These are phyloP conservation scores for Miltochrista miniata DNA, from an alignment of 2,888 invertebrate species.

Conservation along the genomic window DNA sequence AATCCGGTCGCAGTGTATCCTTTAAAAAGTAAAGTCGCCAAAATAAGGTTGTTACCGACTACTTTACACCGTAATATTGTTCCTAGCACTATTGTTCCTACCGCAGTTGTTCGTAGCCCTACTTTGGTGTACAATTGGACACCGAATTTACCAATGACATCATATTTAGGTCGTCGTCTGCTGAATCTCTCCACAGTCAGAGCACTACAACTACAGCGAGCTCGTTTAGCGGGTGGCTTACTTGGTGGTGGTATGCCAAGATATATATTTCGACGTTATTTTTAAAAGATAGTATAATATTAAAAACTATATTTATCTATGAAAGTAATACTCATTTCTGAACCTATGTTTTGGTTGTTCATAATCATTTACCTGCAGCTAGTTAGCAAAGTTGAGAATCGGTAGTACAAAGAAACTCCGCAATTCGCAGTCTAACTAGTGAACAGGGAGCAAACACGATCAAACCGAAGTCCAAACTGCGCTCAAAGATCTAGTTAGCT, in stretches of 20 bases:
- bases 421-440: slow-evolving; percentile 75
- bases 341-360: slow-evolving; percentile 36
- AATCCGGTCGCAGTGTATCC: not conserved
- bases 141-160: slow-evolving; percentile 8
- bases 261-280: slow-evolving; percentile 8
- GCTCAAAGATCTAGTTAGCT: slow-evolving; percentile 80
- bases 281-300: slow-evolving; percentile 18
- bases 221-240: slow-evolving; percentile 9
- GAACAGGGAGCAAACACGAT: slow-evolving; percentile 70
- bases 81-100: slow-evolving; percentile 8
- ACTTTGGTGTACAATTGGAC: not conserved
- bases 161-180: slow-evolving; percentile 12
- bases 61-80: slow-evolving; percentile 2
- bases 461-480: slow-evolving; percentile 73
- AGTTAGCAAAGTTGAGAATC: slow-evolving; percentile 73
- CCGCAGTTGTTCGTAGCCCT: slow-evolving; percentile 10
- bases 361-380: slow-evolving; percentile 64
- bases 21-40: slow-evolving; percentile 5
- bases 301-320: slow-evolving; percentile 11
- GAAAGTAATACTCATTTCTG: slow-evolving; percentile 27
- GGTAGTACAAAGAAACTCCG: slow-evolving; percentile 76
- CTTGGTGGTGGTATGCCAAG: slow-evolving; percentile 19
- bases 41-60: slow-evolving; percentile 2
- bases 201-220: slow-evolving; percentile 5
- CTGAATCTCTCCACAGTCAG: not conserved